Evolutionary conservation across 2,888 invertebrate species (phyloP).

Genomic region (Scaptomyza caliginosa): DNA sequence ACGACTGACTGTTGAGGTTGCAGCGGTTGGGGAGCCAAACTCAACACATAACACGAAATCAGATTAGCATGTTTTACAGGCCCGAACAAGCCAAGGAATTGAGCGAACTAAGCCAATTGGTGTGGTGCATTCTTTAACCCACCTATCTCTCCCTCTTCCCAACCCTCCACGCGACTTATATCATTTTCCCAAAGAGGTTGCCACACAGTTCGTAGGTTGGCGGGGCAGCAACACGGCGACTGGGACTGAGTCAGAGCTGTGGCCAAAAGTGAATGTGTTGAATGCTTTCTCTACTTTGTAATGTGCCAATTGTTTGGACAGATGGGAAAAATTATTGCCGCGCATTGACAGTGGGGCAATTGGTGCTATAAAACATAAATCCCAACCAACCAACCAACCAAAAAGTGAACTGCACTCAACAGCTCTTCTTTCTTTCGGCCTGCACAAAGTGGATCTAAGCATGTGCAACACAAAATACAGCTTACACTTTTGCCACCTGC

Average conservation of each 20-base stretch:
- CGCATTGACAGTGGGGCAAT: conserved; percentile 64
- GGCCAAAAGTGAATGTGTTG: conserved; percentile 74
- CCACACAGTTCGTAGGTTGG: conserved; percentile 31
- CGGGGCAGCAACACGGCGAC: conserved; percentile 12
- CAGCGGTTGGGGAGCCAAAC: conserved; percentile 34
- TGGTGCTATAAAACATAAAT: conserved; percentile 63
- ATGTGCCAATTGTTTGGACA: conserved; percentile 75
- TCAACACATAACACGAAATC: conserved; percentile 79
- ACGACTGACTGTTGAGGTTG: conserved; percentile 2
- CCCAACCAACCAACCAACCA: conserved; percentile 26
- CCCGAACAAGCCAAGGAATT: conserved; percentile 57
- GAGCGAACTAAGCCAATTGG: conserved; percentile 74
- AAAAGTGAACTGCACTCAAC: conserved; percentile 27
- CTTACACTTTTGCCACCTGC: conserved; percentile 29
- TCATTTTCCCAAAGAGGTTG: conserved; percentile 10
- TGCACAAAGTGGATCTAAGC: conserved; percentile 1
- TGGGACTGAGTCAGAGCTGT: conserved; percentile 11
- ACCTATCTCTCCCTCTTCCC: not conserved
- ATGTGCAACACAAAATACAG: conserved; percentile 14
- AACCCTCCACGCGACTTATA: not conserved
- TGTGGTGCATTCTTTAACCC: conserved; percentile 57
- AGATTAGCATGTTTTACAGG: conserved; percentile 76
- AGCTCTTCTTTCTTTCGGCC: not conserved
- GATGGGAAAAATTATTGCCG: conserved; percentile 68
- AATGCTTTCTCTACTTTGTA: conserved; percentile 77